Conservation (phyloP, 2,888 invertebrate genomes). For the Brenthis daphne region DNA sequence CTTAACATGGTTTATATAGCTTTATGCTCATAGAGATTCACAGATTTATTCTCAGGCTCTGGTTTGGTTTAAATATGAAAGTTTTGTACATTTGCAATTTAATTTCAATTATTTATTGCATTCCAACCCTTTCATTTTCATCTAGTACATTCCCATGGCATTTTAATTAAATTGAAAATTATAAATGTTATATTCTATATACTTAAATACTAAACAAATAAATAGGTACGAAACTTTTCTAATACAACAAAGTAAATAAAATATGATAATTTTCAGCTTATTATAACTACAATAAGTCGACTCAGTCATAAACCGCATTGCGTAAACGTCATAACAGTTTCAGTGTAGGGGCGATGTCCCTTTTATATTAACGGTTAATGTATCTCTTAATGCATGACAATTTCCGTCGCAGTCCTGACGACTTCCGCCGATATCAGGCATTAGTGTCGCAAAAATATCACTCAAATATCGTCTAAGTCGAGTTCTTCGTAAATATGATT, state of each 20-base stretch:
- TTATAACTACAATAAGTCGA: neutral
- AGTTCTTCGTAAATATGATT: neutral
- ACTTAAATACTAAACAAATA: neutral
- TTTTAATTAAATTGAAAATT: no score
- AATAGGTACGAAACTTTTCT: neutral
- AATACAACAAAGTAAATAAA: neutral
- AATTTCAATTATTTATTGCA: no score
- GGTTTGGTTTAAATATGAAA: no score
- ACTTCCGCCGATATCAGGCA: constrained; percentile 50
- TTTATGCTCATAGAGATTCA: no score
- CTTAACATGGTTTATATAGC: no score
- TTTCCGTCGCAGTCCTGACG: constrained; percentile 63
- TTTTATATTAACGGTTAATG: constrained; percentile 66
- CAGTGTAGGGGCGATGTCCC: constrained; percentile 49
- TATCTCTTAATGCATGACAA: constrained; percentile 66
- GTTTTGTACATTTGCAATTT: no score
- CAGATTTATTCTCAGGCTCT: no score
- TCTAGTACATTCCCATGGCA: no score
- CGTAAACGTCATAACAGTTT: constrained; percentile 43
- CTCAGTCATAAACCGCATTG: constrained; percentile 33
- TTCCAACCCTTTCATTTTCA: no score
- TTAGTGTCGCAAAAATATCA: constrained; percentile 36
- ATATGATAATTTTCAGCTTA: constrained; percentile 7
- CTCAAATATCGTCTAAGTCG: constrained; percentile 19
- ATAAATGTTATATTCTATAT: neutral